A percentile compares a stretch with the other conserved stretches of the same genome.
Conservation (phyloP, 1,140 invertebrate species). For the Fragariocoptes setiger region DNA sequence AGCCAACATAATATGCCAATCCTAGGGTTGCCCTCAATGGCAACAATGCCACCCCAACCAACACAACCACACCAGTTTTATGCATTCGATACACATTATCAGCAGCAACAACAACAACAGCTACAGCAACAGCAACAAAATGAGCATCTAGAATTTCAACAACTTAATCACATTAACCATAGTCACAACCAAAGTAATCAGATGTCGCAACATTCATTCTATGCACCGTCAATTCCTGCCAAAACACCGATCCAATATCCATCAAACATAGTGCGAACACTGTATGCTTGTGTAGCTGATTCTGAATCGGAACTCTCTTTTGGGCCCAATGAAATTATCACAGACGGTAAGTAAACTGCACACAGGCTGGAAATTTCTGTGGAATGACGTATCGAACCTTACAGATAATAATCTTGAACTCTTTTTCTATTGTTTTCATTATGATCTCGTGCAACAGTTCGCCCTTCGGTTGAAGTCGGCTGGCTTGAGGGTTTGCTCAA, state of each 20-base stretch:
- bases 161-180: not conserved
- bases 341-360: slow-evolving; percentile 56
- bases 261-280: slow-evolving; percentile 37
- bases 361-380: slow-evolving; percentile 1
- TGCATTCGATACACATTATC: not conserved
- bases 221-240: not conserved
- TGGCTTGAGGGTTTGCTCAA: slow-evolving; percentile 83
- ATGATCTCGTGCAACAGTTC: slow-evolving; percentile 28
- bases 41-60: not conserved
- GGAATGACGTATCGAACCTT: not conserved
- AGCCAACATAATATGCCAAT: not conserved
- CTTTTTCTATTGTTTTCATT: slow-evolving; percentile 1
- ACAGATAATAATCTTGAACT: not conserved
- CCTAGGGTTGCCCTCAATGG: not conserved
- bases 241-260: not conserved
- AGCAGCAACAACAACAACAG: slow-evolving; percentile 1
- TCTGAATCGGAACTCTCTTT: slow-evolving; percentile 85
- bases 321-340: slow-evolving; percentile 89
- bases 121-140: not conserved
- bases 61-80: not conserved
- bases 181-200: too few species aligned
- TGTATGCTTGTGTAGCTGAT: slow-evolving; percentile 79
- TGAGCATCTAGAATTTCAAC: not conserved
- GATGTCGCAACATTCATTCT: not conserved
- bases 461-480: slow-evolving; percentile 60